phyloP scores from a whole-genome alignment of 2,888 invertebrate genomes.

The Ophion ellenae region DNA sequence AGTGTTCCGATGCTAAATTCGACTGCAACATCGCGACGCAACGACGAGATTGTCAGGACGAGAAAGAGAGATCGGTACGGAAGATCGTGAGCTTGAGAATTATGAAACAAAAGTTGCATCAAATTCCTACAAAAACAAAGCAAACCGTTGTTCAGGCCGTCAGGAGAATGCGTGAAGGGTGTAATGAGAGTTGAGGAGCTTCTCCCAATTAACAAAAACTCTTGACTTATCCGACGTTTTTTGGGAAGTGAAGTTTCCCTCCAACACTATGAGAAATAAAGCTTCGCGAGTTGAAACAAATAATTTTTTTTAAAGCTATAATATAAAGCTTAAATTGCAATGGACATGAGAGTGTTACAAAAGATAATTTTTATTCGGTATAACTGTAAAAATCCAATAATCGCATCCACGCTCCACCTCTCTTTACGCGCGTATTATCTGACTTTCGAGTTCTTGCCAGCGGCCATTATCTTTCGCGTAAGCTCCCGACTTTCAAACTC shows the following conservation, averaged over 20 bases:
- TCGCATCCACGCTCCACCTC: neutral
- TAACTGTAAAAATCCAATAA: slow-evolving; percentile 33
- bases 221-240: too few relatives aligned
- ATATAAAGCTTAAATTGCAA: neutral
- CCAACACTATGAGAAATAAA: neutral
- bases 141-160: neutral
- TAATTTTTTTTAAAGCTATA: too few relatives aligned
- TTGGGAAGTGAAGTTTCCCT: too few relatives aligned
- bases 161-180: neutral
- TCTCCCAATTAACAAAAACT: too few relatives aligned
- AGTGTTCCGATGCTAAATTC: slow-evolving; percentile 29
- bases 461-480: slow-evolving; percentile 29
- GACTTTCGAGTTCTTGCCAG: slow-evolving; percentile 9
- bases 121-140: too few relatives aligned
- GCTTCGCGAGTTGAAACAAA: too few relatives aligned
- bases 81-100: neutral
- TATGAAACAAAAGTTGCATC: neutral
- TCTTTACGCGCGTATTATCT: neutral
- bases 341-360: neutral
- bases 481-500: slow-evolving; percentile 40
- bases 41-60: neutral
- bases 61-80: neutral
- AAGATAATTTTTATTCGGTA: neutral
- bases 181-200: neutral
- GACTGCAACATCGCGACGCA: slow-evolving; percentile 8